Evolutionary conservation across 1,140 invertebrate genomes (phyloP), one percentile per base, ranked within the genome.

Genomic region (Drosophila mayri): DNA sequence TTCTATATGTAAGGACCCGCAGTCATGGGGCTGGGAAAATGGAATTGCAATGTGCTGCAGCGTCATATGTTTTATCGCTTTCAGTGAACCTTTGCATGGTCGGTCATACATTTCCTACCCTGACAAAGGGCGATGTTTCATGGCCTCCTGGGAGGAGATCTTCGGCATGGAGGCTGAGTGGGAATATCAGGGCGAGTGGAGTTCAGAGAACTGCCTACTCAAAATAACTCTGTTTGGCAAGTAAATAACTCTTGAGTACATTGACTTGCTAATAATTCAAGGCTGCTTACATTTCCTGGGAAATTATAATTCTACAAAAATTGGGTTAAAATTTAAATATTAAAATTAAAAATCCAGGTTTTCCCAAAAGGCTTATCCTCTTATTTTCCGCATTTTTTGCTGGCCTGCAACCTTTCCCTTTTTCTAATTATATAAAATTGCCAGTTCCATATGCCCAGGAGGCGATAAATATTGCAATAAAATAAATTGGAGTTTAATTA

Each of bases 401-500:
- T 25, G 25, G 25, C 25, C 5, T 25, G 30, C 32, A 37, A 52
- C 35, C 16, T 54, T 35, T 67, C 11, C 7, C 25, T 11, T 61
- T 68, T 77, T 57, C 44, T 32, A 58, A 62, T 62, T 70, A 63
- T 74, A 72, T 81, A 38, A 65, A 80, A 80, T 60, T 41, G 35
- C 14, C 44, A 54, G 22, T 41, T 58, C 18, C 63, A 22, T 55
- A 72, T 38, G 47, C 74, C 81, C 74, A 44, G 25, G 18, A 72
- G 85, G 74, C 86, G 22, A 85, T 90, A 79, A 88, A 88, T 88
- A 88, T 85, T 72, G 78, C 78, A 79, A 85, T 79, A 70, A 85
- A 79, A 85, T 81, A 79, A 85, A 88, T 81, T 79, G 63, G 90
- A 90, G 81, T 90, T 85, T 88, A 88, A 88, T 88, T 88, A 88